Evolutionary conservation across 2,113 vertebrate genomes (phyloP), one percentile per base, ranked within the genome.

Genomic region (Tachuris rubrigastra): DNA sequence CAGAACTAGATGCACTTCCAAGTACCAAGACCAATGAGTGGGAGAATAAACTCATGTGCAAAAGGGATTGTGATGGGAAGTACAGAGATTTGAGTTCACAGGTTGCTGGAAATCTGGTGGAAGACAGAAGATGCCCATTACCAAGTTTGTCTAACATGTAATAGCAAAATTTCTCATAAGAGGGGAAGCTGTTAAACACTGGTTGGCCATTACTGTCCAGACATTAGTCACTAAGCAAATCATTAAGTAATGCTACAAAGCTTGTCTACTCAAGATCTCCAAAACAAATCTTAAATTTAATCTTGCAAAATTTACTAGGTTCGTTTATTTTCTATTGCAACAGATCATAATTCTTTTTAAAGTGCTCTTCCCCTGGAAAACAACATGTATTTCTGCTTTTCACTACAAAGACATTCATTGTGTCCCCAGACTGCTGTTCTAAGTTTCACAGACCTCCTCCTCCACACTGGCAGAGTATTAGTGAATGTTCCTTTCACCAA

Each of bases 331-430:
- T 69, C 58, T 74, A 8, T 35, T 47, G 14, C 30, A 87, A 73
- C 9, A 81, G 27, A 66, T 31, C n/a, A 55, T 21, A 82, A 49
- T 58, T 53, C 30, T 75, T 95, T 93, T 81, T 31, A 59, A 81
- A 87, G 49, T 21, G 62, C 14, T 58, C 23, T 78, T 91, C 46
- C 53, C 46, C 35, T 76, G 53, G n/a, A 66, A 83, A 83, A 87
- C 1, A 0, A 76, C 23, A 80, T 0, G 1, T 25, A 87, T 79
- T 85, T 83, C 76, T 81, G 67, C 59, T 91, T 90, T 89, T 80
- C 31, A 59, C 49, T 84, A 96, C 80, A 95, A 95, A 95, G 93
- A 46, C 85, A 74, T 53, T 33, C 59, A 88, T 84, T 97, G 93
- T 97, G 95, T 87, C 39, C 53, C 65, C 47, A 65, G 35, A 33